phyloP scores from a whole-genome alignment of 2,797 vertebrate genomes.

The Philypnodon macrostomus region DNA sequence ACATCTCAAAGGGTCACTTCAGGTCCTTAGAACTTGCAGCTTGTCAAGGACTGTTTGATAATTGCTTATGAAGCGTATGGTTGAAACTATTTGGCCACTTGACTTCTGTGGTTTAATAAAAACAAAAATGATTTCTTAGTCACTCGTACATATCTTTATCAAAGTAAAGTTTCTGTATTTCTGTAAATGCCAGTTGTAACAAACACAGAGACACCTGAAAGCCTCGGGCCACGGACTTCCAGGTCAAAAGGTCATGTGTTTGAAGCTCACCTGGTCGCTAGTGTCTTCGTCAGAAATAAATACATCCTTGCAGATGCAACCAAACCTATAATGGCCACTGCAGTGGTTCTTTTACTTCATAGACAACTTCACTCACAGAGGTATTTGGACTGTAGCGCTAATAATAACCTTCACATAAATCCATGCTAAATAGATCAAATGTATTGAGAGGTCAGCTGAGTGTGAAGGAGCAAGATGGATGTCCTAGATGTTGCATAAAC shows the following conservation, averaged over 20 bases:
- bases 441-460: conserved; percentile 11
- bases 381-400: neutral
- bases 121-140: neutral
- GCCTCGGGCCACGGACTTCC: neutral
- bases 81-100: too few species aligned
- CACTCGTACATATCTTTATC: too few species aligned
- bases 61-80: too few species aligned
- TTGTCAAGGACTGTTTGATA: too few species aligned
- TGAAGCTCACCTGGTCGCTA: neutral
- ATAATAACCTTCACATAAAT: too few species aligned
- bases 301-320: too few species aligned
- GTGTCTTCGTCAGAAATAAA: neutral
- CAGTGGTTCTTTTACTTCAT: too few species aligned
- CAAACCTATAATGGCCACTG: too few species aligned
- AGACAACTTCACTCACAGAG: neutral
- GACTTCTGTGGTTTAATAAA: too few species aligned
- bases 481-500: conserved; percentile 9
- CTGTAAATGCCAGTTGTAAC: neutral
- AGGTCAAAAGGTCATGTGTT: conserved; percentile 3
- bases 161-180: neutral
- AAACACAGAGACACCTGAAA: conserved; percentile 7
- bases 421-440: too few species aligned
- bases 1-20: neutral
- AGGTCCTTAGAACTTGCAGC: neutral
- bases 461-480: conserved; percentile 7